Conservation (phyloP, 2,888 invertebrate genomes). For the Himalopsyche japonica region DNA sequence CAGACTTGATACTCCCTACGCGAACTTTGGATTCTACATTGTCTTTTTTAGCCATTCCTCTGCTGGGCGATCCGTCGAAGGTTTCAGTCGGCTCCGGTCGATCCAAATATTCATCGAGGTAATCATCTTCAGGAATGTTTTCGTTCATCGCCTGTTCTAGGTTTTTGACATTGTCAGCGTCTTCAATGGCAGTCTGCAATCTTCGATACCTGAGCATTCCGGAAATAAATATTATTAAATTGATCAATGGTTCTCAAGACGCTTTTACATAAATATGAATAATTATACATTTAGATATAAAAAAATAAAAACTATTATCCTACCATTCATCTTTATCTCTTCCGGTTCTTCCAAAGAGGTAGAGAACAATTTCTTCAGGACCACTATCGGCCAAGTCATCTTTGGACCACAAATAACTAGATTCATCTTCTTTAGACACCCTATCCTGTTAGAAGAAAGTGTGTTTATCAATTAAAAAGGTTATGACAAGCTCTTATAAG, state of each 20-base stretch:
- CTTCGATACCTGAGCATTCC: constrained; percentile 56
- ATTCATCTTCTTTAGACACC: not conserved
- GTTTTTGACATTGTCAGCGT: constrained; percentile 48
- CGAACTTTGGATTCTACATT: constrained; percentile 29
- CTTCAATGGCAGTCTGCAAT: constrained; percentile 52
- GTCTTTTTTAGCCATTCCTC: constrained; percentile 13
- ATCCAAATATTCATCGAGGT: constrained; percentile 46
- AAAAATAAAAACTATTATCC: constrained; percentile 34
- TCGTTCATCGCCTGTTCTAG: constrained; percentile 50
- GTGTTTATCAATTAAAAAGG: no score
- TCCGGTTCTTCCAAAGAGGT: constrained; percentile 78
- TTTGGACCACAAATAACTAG: not conserved
- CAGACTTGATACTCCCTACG: constrained; percentile 20
- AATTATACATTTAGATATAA: not conserved
- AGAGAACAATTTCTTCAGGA: constrained; percentile 50
- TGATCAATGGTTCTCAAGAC: no score
- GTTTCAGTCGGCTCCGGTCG: constrained; percentile 20
- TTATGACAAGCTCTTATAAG: no score
- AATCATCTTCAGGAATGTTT: constrained; percentile 44
- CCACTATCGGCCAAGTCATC: constrained; percentile 41
- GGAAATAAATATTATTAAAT: no score
- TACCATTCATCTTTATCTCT: constrained; percentile 92
- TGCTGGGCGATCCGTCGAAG: not conserved
- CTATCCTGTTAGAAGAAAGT: not conserved
- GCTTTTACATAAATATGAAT: no score